A percentile compares a stretch with the other conserved stretches of the same genome.
Conservation (phyloP, 2,797 vertebrate species). For the Tympanoctomys barrerae region DNA sequence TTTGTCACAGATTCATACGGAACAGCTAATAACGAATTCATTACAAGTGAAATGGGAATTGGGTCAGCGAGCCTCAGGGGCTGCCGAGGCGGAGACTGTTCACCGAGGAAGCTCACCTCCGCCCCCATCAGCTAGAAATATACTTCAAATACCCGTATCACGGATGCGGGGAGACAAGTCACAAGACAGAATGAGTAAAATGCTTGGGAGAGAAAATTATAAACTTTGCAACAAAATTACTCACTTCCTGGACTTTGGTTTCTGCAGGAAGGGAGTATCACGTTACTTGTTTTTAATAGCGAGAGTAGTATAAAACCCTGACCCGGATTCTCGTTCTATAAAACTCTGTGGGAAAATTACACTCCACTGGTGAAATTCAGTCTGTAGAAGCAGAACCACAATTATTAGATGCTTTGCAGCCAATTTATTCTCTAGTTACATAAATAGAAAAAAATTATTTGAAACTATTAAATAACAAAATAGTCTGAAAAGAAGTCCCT, state of each 20-base stretch:
- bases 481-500: constrained; percentile 23
- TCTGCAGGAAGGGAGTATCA: constrained; percentile 47
- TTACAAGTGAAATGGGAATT: constrained; percentile 58
- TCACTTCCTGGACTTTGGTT: constrained; percentile 67
- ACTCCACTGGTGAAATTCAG: constrained; percentile 34
- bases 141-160: constrained; percentile 59
- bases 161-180: constrained; percentile 36
- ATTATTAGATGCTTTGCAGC: constrained; percentile 27
- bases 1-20: constrained; percentile 53
- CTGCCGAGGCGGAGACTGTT: constrained; percentile 62
- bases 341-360: constrained; percentile 40
- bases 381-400: constrained; percentile 45
- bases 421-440: constrained; percentile 51
- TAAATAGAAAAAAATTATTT: constrained; percentile 16
- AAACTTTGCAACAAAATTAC: constrained; percentile 70
- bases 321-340: constrained; percentile 63
- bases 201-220: constrained; percentile 75
- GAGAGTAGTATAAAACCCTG: constrained; percentile 64
- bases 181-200: constrained; percentile 44
- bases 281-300: constrained; percentile 61
- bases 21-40: constrained; percentile 71
- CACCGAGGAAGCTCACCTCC: constrained; percentile 43
- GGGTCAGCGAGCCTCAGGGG: constrained; percentile 55
- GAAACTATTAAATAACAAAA: constrained; percentile 52
- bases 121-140: constrained; percentile 68